A percentile compares a stretch with the other conserved stretches of the same genome.
These are phyloP conservation scores for Charina bottae DNA, from an alignment of 2,113 vertebrate species.

Conservation along the genomic window DNA sequence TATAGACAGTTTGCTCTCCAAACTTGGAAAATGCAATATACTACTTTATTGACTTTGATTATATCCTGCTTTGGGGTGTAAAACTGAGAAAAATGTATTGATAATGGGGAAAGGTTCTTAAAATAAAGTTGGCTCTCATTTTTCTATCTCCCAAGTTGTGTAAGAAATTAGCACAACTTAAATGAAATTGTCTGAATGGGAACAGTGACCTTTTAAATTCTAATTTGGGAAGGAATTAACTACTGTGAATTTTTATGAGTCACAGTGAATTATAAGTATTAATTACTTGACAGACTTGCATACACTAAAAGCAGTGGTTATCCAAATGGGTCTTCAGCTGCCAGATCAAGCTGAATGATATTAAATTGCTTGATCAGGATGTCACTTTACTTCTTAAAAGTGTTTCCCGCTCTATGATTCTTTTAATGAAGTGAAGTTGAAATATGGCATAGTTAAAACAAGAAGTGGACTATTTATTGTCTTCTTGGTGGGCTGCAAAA, in stretches of 20 bases:
- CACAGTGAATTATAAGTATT: slow-evolving; percentile 60
- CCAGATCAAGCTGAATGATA: not conserved
- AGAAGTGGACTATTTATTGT: not conserved
- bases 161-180: slow-evolving; percentile 54
- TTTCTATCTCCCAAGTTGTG: slow-evolving; percentile 47
- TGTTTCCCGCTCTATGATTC: not conserved
- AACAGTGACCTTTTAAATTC: slow-evolving; percentile 53
- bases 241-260: slow-evolving; percentile 61
- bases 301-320: slow-evolving; percentile 42
- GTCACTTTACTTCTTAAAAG: slow-evolving; percentile 7
- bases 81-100: slow-evolving; percentile 38
- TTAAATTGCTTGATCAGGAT: slow-evolving; percentile 31
- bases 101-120: slow-evolving; percentile 37
- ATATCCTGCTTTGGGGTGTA: slow-evolving; percentile 35
- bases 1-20: not conserved
- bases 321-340: slow-evolving; percentile 36
- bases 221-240: slow-evolving; percentile 59
- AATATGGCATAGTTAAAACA: not conserved
- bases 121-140: slow-evolving; percentile 47
- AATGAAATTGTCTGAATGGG: slow-evolving; percentile 49
- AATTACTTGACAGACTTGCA: slow-evolving; percentile 45
- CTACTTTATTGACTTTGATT: slow-evolving; percentile 45
- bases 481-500: slow-evolving; percentile 35
- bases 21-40: not conserved
- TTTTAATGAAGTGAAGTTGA: slow-evolving; percentile 23